These are phyloP conservation scores for Chloroceryle inda DNA, from an alignment of 2,797 vertebrate genomes.

Conservation along the genomic window DNA sequence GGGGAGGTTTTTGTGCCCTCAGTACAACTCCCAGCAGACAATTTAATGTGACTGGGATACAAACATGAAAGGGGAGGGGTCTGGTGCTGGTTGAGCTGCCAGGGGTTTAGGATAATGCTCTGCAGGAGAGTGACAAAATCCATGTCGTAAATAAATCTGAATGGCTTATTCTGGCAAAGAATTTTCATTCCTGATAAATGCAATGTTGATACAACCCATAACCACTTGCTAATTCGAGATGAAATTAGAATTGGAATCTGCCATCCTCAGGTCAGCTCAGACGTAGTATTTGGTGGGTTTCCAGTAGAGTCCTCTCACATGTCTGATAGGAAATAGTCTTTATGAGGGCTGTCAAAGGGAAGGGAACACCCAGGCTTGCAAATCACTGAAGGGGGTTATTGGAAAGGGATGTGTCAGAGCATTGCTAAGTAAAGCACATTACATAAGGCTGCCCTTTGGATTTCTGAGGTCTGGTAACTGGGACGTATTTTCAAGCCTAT, in stretches of 20 bases:
- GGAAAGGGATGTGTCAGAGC: not conserved
- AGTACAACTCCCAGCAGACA: not conserved
- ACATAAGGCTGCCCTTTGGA: not conserved
- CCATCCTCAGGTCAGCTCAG: not conserved
- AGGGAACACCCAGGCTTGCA: not conserved
- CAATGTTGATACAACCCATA: not conserved
- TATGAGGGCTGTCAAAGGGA: not conserved
- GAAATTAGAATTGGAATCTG: not conserved
- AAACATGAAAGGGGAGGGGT: not conserved
- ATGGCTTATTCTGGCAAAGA: conserved; percentile 49
- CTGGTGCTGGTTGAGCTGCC: not conserved
- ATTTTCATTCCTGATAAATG: conserved; percentile 38
- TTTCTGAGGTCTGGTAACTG: not conserved
- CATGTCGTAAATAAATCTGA: not conserved
- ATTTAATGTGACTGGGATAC: not conserved
- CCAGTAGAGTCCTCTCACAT: not conserved
- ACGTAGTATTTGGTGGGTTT: not conserved
- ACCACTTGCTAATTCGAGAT: conserved; percentile 21
- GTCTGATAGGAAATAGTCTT: conserved; percentile 14
- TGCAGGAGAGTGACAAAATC: not conserved
- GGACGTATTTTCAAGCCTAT: not conserved
- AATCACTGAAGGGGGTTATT: not conserved
- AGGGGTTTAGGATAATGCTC: not conserved
- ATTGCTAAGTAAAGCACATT: not conserved
- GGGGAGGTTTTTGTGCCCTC: not conserved